Percentiles rank a stretch among this genome's conserved stretches.
Evolutionary conservation across 2,797 vertebrate genomes (phyloP).

Genomic region (Crax fasciolata): DNA sequence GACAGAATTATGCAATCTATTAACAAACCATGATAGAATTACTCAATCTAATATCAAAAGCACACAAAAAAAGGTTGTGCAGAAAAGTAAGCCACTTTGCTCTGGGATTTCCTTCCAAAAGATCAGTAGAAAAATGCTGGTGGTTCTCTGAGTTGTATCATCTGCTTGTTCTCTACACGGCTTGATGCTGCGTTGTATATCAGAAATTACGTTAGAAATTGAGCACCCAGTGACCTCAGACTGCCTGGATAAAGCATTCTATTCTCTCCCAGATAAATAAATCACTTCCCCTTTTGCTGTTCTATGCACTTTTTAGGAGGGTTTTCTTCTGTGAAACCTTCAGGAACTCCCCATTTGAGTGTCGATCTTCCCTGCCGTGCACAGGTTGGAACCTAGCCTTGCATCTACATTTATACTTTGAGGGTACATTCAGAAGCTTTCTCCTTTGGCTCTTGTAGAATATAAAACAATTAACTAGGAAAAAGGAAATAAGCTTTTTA

Average conservation of each 20-base stretch:
- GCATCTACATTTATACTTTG: not conserved
- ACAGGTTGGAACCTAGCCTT: not conserved
- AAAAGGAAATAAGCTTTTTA: conserved; percentile 21
- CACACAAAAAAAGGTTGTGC: not conserved
- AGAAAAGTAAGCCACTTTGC: not conserved
- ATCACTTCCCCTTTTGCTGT: not conserved
- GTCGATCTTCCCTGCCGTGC: not conserved
- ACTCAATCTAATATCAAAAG: not conserved
- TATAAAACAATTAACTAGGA: not conserved
- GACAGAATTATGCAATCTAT: not conserved
- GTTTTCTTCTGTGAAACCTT: not conserved
- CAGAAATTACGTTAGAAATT: not conserved
- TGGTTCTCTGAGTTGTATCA: not conserved
- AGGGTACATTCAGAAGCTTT: not conserved
- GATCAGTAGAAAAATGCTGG: not conserved
- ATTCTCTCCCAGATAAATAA: not conserved
- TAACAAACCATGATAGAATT: not conserved
- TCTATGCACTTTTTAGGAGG: accelerated
- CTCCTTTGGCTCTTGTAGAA: not conserved
- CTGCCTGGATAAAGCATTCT: not conserved
- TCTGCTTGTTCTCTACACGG: not conserved
- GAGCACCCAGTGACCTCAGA: not conserved
- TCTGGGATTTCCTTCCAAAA: not conserved
- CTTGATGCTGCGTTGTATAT: not conserved
- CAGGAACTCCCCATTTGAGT: not conserved